Conservation (phyloP, 2,888 invertebrate genomes). For the Conus canariensis region DNA sequence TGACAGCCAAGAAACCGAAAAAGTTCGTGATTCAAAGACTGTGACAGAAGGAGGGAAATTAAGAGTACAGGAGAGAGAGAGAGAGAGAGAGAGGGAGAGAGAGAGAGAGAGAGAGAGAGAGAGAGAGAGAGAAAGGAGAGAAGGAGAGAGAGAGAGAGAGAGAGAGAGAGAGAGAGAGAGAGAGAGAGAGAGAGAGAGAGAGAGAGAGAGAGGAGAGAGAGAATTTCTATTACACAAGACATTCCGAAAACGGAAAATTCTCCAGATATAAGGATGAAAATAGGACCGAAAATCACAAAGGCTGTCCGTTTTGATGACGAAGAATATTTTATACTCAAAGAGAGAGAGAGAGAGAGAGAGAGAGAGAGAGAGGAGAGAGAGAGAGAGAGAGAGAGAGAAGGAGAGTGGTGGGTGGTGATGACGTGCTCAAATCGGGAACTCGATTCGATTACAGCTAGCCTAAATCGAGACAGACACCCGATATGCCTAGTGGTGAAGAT, state of each 20-base stretch:
- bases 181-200: no score
- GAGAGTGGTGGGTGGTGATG: no score
- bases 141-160: not conserved
- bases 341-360: slow-evolving; percentile 15
- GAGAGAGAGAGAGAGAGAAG: not conserved
- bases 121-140: not conserved
- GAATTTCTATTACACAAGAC: no score
- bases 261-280: no score
- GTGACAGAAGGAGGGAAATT: not conserved
- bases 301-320: no score
- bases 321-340: not conserved
- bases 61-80: not conserved
- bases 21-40: not conserved
- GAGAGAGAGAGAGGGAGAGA: not conserved
- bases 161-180: not conserved
- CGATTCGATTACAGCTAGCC: no score
- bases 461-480: no score
- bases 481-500: no score
- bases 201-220: no score
- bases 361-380: slow-evolving; percentile 2
- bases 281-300: no score
- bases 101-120: slow-evolving; percentile 4
- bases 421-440: no score
- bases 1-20: not conserved
- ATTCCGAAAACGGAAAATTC: no score